Base-by-base conservation (phyloP, 2,888 invertebrate species). In the Bellardia bayeri region DNA sequence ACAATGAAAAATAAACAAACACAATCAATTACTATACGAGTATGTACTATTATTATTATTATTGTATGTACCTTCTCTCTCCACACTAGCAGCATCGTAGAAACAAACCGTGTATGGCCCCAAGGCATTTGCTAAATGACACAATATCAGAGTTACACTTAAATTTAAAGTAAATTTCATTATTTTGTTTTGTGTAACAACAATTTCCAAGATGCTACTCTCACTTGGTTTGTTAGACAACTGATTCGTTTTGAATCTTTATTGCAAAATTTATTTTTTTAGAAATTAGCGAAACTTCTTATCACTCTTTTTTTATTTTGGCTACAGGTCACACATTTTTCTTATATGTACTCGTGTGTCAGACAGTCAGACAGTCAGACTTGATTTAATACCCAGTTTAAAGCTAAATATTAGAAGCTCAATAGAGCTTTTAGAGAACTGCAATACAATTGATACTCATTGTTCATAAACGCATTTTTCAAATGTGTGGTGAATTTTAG, bases 21-120 rank as follows among this genome's bases (percentile, higher is more conserved):
- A 49, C 49, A 66, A 42, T 66, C 51, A 51, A 51, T 51, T 51
- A 51, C n/a, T 3, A 37, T 37, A 37, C 6, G 6, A 4, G 6
- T 37, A 37, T 5, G 6, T 4, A 37, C 37, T 37, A 37, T 0
- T 37, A 37, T 37, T 33, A 33, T 6, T 37, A 37, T 23, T 4
- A n/a, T 51, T 14, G 23, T 42, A 37, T 16, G 42, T 85, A 89
- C 88, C 89, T 76, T 82, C 76, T 71, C 74, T 75, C 3, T 74
- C 71, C 23, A 37, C 81, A 8, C 68, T 69, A n/a, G 42, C 5
- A 1, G 89, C 88, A 74, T 88, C 83, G 13, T 89, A 89, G 37
- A 80, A 89, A 42, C 89, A 89, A n/a, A 88, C 49, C 9, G 78
- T 58, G 9, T 88, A 84, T 30, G 83, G 87, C 13, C 87, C 88